Evolutionary conservation across 1,140 invertebrate species (phyloP).

Genomic region (Bicyclus anynana): DNA sequence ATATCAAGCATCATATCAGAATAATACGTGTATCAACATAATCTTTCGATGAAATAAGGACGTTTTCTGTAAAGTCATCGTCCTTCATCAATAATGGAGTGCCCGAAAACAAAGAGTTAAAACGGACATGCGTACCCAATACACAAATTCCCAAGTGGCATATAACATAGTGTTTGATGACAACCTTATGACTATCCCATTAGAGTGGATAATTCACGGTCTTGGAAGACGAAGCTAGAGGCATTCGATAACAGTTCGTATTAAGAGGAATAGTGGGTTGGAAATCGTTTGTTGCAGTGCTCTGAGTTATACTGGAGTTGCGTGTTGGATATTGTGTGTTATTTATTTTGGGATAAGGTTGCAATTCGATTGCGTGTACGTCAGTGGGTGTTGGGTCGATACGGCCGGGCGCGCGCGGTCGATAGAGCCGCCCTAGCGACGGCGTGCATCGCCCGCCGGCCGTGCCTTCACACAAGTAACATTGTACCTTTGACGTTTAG

Average conservation of each 20-base stretch:
- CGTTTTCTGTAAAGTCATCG: not conserved
- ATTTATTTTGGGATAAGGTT: conserved; percentile 44
- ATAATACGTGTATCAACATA: too few relatives aligned
- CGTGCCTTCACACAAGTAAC: conserved; percentile 38
- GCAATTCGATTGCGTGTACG: conserved; percentile 37
- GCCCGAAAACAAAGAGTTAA: conserved; percentile 29
- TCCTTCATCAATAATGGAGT: conserved; percentile 1
- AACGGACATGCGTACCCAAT: conserved; percentile 66
- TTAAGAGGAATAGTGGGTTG: conserved; percentile 53
- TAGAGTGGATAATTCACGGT: conserved; percentile 67
- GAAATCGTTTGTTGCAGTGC: conserved; percentile 46
- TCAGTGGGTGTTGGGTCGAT: conserved; percentile 58
- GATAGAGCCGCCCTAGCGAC: conserved; percentile 45
- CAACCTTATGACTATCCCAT: conserved; percentile 55
- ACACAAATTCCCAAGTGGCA: conserved; percentile 41
- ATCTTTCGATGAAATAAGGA: not conserved
- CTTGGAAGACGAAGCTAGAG: conserved; percentile 32
- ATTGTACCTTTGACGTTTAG: conserved; percentile 22
- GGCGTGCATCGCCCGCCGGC: conserved; percentile 29
- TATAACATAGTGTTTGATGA: conserved; percentile 39
- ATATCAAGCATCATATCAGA: too few relatives aligned
- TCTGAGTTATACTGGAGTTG: not conserved
- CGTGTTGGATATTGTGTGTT: conserved; percentile 33
- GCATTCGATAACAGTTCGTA: conserved; percentile 49
- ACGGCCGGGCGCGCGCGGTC: conserved; percentile 55